A percentile compares a stretch with the other conserved stretches of the same genome.
These are phyloP conservation scores for Cepaea hortensis DNA, from an alignment of 2,888 invertebrate species.

Conservation along the genomic window DNA sequence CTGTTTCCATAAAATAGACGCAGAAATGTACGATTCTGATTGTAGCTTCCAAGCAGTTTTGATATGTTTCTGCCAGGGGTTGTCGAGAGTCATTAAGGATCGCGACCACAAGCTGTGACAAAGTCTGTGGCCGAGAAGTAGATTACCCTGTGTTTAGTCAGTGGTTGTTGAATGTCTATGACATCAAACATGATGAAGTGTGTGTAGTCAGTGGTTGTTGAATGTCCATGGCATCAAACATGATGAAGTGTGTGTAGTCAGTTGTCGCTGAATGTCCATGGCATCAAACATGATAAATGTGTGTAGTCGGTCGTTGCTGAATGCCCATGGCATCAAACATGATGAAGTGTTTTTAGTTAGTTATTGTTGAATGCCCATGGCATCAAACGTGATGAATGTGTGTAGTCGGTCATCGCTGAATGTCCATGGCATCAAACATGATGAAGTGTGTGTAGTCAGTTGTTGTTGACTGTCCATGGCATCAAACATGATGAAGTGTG, in stretches of 20 bases:
- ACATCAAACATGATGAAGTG: background rate
- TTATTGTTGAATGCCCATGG: background rate
- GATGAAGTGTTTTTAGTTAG: background rate
- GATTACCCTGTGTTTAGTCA: background rate
- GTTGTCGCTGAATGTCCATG: background rate
- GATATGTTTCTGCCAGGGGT: slow-evolving; percentile 10
- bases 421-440: background rate
- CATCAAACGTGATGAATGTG: background rate
- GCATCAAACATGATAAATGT: background rate
- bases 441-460: background rate
- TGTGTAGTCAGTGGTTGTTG: background rate
- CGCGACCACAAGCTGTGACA: background rate
- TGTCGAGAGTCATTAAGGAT: background rate
- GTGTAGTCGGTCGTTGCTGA: background rate
- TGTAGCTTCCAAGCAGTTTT: slow-evolving; percentile 4
- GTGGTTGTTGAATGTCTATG: background rate
- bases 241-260: background rate
- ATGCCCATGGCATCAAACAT: background rate
- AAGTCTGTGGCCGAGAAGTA: background rate
- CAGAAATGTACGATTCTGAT: background rate
- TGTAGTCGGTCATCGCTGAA: background rate
- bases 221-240: background rate
- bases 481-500: background rate
- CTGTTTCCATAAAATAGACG: background rate
- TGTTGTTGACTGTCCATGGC: background rate